A percentile compares a stretch with the other conserved stretches of the same genome.
These are phyloP conservation scores for Drosophila nigrodunni DNA, from an alignment of 1,140 invertebrate genomes.

Conservation along the genomic window DNA sequence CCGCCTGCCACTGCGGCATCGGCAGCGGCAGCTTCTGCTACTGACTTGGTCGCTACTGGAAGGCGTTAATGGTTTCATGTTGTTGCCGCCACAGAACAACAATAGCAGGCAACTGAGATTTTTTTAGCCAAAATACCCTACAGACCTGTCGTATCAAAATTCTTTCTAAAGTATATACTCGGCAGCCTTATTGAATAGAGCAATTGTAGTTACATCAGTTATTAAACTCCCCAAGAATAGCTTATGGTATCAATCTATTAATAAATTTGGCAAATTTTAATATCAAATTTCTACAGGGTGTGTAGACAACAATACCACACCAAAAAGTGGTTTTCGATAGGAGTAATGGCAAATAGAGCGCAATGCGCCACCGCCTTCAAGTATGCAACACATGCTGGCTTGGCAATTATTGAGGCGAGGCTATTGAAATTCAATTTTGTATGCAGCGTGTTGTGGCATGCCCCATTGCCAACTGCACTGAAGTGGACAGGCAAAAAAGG, in stretches of 20 bases:
- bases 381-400: constrained; percentile 50
- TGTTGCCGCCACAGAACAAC: constrained; percentile 55
- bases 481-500: background rate
- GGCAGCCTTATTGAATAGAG: no score
- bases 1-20: background rate
- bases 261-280: background rate
- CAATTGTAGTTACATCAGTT: no score
- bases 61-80: constrained; percentile 64
- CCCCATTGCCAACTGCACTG: background rate
- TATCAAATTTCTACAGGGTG: constrained; percentile 9
- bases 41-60: constrained; percentile 27
- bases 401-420: constrained; percentile 54
- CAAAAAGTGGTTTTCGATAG: constrained; percentile 15
- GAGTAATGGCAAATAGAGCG: constrained; percentile 31
- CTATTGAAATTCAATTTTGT: constrained; percentile 53
- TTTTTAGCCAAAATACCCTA: constrained; percentile 14
- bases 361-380: constrained; percentile 36
- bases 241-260: no score
- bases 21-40: background rate
- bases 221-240: no score
- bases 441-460: constrained; percentile 22
- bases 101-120: constrained; percentile 42
- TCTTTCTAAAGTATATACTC: no score
- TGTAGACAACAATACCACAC: constrained; percentile 20
- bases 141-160: background rate